Conservation (phyloP, 1,140 invertebrate genomes). For the Probaryconus sp. region DNA sequence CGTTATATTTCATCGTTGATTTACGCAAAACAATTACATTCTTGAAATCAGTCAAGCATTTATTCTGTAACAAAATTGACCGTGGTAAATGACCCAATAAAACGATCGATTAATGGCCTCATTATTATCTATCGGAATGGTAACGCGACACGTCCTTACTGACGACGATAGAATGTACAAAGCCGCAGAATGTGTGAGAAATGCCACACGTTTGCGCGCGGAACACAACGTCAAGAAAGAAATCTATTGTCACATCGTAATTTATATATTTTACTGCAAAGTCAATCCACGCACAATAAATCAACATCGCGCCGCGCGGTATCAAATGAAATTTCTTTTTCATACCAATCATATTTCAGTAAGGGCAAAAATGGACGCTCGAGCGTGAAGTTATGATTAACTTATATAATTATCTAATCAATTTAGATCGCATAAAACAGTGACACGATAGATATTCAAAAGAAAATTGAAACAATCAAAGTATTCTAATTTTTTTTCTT, state of each 20-base stretch:
- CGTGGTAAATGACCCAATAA: slow-evolving; percentile 37
- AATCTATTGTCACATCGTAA: slow-evolving; percentile 23
- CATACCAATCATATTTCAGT: too few relatives aligned
- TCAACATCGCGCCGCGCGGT: background rate
- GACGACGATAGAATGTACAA: slow-evolving; percentile 29
- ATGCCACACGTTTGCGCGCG: too few relatives aligned
- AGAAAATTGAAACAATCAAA: too few relatives aligned
- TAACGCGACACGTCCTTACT: slow-evolving; percentile 44
- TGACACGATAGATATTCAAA: background rate
- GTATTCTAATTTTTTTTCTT: too few relatives aligned
- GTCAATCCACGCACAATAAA: background rate
- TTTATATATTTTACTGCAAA: background rate
- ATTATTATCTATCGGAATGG: slow-evolving; percentile 23
- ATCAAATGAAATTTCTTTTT: background rate
- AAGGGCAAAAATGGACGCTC: too few relatives aligned
- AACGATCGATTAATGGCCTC: slow-evolving; percentile 34
- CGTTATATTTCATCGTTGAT: too few relatives aligned
- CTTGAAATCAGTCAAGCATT: slow-evolving; percentile 7
- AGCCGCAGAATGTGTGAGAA: slow-evolving; percentile 50
- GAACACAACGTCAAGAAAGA: too few relatives aligned
- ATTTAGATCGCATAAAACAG: background rate
- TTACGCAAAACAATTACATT: background rate
- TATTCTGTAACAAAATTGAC: slow-evolving; percentile 30
- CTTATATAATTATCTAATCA: background rate
- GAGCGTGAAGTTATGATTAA: background rate